Conservation (phyloP, 2,888 invertebrate genomes). For the Agapostemon virescens region DNA sequence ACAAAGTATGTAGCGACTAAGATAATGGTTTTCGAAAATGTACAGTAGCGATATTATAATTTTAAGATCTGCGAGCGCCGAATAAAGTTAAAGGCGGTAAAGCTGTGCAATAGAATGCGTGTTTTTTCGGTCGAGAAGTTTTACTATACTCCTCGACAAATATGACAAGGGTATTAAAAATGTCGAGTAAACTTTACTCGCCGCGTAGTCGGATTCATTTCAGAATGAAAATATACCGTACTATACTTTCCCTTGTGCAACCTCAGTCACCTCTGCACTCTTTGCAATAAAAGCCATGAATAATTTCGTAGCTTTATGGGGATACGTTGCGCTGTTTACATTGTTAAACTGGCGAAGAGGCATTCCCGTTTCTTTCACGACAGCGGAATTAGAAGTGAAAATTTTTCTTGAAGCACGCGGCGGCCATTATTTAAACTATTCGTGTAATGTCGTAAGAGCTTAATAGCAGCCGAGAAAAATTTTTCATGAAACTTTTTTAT, state of each 20-base stretch:
- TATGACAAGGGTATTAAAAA: slow-evolving; percentile 44
- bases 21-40: not conserved
- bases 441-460: slow-evolving; percentile 13
- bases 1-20: not conserved
- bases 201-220: slow-evolving; percentile 50
- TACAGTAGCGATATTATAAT: not conserved
- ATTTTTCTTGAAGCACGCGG: slow-evolving; percentile 15
- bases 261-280: not conserved
- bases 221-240: slow-evolving; percentile 50
- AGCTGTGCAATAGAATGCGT: not conserved
- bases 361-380: not conserved
- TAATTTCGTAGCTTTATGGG: not conserved
- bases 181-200: slow-evolving; percentile 44
- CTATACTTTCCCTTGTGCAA: not conserved
- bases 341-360: not conserved
- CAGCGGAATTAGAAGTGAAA: not conserved
- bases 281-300: not conserved
- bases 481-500: slow-evolving; percentile 15
- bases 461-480: slow-evolving; percentile 2
- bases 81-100: not conserved
- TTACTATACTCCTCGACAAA: slow-evolving; percentile 3
- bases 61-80: not conserved
- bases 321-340: not conserved
- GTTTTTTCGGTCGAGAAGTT: slow-evolving; percentile 1
- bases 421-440: slow-evolving; percentile 26